Evolutionary conservation across 2,113 vertebrate species (phyloP), one percentile per base, ranked within the genome.

Genomic region (Micromys minutus): DNA sequence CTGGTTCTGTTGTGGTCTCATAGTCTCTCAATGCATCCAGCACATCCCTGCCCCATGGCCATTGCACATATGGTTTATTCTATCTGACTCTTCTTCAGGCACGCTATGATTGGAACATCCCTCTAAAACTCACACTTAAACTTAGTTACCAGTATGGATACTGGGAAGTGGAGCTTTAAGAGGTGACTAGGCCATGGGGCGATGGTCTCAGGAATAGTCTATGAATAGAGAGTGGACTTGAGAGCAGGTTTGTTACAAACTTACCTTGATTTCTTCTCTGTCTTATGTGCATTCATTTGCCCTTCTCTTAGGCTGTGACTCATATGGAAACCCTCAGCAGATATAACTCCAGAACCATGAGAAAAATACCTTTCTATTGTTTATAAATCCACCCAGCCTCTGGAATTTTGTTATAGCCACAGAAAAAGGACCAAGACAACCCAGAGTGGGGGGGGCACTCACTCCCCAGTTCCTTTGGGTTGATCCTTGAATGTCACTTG

Each of bases 31-130:
- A 13, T 2, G n/a, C 5, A 1, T 75, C 34, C 2, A 52, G 59
- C 45, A 7, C 1, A 5, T 3, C 72, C 47, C 65, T 16, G 1
- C 71, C 0, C 45, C 9, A 5, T 19, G 45, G 61, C 15, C 45
- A n/a, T 24, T 24, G 57, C 13, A 50, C 29, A 4, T 39, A 34
- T 0, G 0, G 13, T 67, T 76, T 92, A 13, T 29, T 72, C 52
- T 31, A 17, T 29, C 59, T 67, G 59, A 72, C 24, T 36, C 17
- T 72, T 50, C 63, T 79, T 55, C 29, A 19, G 1, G 74, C 8
- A 13, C 7, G 26, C 47, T 87, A 17, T 79, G 81, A 50, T 42
- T 26, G 76, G 71, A 65, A 12, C 1, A 15, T 36, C 59, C 47
- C 63, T 79, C n/a, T 47, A 76, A 34, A 71, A 29, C 47, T n/a